Percentiles rank a stretch among this genome's conserved stretches.
Evolutionary conservation across 2,113 vertebrate genomes (phyloP).

Genomic region (Oncorhynchus masou): DNA sequence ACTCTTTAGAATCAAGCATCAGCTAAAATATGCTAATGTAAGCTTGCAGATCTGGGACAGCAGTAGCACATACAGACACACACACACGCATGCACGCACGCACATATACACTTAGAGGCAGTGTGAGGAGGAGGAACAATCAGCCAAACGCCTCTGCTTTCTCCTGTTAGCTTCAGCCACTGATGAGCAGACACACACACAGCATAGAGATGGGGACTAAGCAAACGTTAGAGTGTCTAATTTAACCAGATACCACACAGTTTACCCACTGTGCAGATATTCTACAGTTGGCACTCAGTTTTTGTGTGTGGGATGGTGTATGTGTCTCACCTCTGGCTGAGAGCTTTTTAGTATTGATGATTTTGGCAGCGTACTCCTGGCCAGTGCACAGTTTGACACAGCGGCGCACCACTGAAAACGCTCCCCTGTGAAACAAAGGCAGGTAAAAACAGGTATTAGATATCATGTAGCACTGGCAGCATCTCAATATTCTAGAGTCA

Average conservation of each 20-base stretch:
- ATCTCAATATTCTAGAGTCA: constrained; percentile 19
- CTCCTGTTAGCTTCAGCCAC: too few relatives aligned
- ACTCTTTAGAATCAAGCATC: constrained; percentile 42
- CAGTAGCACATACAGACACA: background rate
- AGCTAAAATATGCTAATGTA: constrained; percentile 53
- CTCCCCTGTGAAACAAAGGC: constrained; percentile 79
- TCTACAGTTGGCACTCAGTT: too few relatives aligned
- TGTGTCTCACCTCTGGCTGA: constrained; percentile 88
- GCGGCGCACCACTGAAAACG: constrained; percentile 93
- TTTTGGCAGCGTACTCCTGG: constrained; percentile 94
- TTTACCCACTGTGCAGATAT: too few relatives aligned
- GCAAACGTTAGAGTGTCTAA: too few relatives aligned
- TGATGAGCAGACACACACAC: too few relatives aligned
- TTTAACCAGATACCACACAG: too few relatives aligned
- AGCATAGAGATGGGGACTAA: too few relatives aligned
- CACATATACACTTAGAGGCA: background rate
- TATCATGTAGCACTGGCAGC: constrained; percentile 38
- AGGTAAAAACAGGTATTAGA: constrained; percentile 36
- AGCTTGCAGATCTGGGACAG: background rate
- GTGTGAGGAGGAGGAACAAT: background rate
- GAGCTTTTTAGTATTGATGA: constrained; percentile 98
- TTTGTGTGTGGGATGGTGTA: background rate
- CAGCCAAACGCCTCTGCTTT: too few relatives aligned
- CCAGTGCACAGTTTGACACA: constrained; percentile 94
- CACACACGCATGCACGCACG: constrained; percentile 6